Evolutionary conservation across 1,140 invertebrate genomes (phyloP).

Genomic region (Pinna nobilis): DNA sequence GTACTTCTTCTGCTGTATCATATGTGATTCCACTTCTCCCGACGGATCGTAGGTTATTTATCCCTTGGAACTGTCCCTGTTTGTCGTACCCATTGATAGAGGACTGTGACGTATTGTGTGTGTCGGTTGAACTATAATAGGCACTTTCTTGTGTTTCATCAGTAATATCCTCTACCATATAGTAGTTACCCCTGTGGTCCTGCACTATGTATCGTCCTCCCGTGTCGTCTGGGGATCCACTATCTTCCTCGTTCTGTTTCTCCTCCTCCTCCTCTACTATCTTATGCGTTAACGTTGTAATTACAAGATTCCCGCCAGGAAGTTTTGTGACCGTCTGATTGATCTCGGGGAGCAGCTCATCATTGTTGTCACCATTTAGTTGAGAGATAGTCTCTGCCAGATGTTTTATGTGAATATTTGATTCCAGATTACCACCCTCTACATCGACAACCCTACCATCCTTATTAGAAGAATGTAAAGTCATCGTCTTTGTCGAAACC

Average conservation of each 20-base stretch:
- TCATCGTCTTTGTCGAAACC: constrained; percentile 31
- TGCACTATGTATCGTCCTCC: constrained; percentile 20
- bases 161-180: constrained; percentile 45
- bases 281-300: constrained; percentile 41
- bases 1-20: constrained; percentile 40
- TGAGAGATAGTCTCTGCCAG: constrained; percentile 38
- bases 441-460: background rate
- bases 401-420: constrained; percentile 7
- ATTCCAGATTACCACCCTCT: constrained; percentile 8
- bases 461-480: constrained; percentile 18
- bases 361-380: constrained; percentile 41
- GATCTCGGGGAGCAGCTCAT: constrained; percentile 42
- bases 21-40: constrained; percentile 28
- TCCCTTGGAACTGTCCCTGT: constrained; percentile 26
- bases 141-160: constrained; percentile 40
- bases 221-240: background rate
- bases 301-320: constrained; percentile 41
- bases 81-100: constrained; percentile 1
- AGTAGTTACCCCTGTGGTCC: constrained; percentile 40
- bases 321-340: constrained; percentile 43
- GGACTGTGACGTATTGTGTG: constrained; percentile 11
- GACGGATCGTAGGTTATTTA: constrained; percentile 33
- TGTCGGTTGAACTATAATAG: constrained; percentile 34
- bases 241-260: background rate
- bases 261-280: constrained; percentile 43